These are phyloP conservation scores for Heteromurus nitidus DNA, from an alignment of 2,888 invertebrate genomes.

Conservation along the genomic window DNA sequence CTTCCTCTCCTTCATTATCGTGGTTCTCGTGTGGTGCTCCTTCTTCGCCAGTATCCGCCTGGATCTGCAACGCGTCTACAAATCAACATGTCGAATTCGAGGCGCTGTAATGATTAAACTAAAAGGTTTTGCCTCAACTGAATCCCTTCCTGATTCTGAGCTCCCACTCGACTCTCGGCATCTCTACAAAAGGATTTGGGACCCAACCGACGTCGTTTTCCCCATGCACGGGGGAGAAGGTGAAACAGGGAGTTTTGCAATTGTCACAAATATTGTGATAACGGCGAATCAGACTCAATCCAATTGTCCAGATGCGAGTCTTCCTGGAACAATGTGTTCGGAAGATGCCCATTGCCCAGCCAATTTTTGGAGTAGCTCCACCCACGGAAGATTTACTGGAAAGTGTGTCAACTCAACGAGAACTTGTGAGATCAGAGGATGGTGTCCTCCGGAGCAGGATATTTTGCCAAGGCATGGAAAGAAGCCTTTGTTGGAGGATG, in stretches of 20 bases:
- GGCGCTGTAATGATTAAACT: background rate
- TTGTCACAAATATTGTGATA: conserved; percentile 77
- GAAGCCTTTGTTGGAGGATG: conserved; percentile 49
- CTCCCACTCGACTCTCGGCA: conserved; percentile 12
- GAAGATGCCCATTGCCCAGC: conserved; percentile 9
- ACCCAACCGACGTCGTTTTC: conserved; percentile 77
- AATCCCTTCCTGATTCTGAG: background rate
- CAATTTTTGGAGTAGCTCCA: conserved; percentile 61
- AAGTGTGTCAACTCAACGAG: conserved; percentile 74
- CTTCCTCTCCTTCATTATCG: background rate
- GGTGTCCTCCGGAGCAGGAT: conserved; percentile 77
- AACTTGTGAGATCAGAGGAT: conserved; percentile 76
- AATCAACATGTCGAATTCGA: background rate
- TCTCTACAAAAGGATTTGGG: conserved; percentile 75
- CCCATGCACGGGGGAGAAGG: conserved; percentile 77
- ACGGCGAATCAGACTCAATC: conserved; percentile 76
- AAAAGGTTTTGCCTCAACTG: background rate
- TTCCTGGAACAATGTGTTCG: background rate
- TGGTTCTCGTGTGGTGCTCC: background rate
- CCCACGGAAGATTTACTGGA: conserved; percentile 76
- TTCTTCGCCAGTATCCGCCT: background rate
- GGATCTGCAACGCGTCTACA: background rate
- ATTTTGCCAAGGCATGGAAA: conserved; percentile 40
- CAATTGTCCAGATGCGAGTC: conserved; percentile 74
- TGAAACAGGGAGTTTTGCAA: conserved; percentile 75